Conservation (phyloP, 2,797 vertebrate genomes). For the Acropternis orthonyx region DNA sequence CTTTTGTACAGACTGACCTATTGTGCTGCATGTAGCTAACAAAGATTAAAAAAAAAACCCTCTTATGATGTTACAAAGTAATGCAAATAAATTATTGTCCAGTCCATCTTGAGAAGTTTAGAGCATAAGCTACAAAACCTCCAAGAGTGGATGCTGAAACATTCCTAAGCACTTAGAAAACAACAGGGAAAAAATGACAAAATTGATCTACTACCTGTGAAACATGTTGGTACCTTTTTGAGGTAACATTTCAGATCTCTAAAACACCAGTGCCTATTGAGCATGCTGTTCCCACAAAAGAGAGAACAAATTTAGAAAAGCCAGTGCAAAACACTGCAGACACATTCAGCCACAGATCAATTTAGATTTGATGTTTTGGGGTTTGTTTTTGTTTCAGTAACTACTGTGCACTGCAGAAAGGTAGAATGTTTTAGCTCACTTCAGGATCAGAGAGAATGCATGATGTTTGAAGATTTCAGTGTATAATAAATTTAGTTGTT, state of each 20-base stretch:
- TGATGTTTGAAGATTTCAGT: neutral
- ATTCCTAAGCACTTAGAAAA: neutral
- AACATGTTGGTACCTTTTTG: neutral
- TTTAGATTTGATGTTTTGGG: neutral
- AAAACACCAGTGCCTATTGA: neutral
- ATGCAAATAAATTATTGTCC: neutral
- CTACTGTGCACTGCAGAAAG: neutral
- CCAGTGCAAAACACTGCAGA: neutral
- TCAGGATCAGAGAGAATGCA: neutral
- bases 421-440: neutral
- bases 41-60: neutral
- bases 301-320: slow-evolving; percentile 31
- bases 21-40: neutral
- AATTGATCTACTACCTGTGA: neutral
- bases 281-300: neutral
- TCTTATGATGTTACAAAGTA: neutral
- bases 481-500: neutral
- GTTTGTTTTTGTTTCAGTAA: neutral
- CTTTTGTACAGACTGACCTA: neutral
- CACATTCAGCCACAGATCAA: neutral
- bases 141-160: neutral
- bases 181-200: neutral
- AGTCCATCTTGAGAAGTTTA: neutral
- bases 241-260: neutral
- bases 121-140: neutral